phyloP scores from a whole-genome alignment of 53 echinoderm and acorn worm genomes.

The Echinometra lucunter region DNA sequence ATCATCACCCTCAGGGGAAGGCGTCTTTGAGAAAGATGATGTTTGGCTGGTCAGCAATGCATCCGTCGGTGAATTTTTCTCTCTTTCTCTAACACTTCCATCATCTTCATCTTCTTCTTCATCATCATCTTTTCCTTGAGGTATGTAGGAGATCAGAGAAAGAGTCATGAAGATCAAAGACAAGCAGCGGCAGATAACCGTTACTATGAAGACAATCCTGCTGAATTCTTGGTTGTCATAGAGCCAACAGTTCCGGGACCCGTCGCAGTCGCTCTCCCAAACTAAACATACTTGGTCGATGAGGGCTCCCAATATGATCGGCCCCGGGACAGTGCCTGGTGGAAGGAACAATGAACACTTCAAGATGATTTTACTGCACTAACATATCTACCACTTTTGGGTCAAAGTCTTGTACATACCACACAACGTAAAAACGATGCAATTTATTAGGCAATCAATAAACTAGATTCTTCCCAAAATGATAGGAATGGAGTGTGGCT shows the following conservation, averaged over 20 bases:
- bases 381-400: too few species aligned
- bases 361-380: too few species aligned
- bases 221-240: conserved; percentile 69
- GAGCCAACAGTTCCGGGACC: conserved; percentile 72
- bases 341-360: not conserved
- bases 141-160: not conserved
- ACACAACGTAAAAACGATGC: too few species aligned
- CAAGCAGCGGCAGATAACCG: conserved; percentile 10
- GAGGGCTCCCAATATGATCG: conserved; percentile 71
- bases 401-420: too few species aligned
- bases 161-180: conserved; percentile 9
- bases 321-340: conserved; percentile 78
- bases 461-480: too few species aligned
- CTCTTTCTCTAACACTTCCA: not conserved
- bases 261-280: conserved; percentile 73
- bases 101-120: conserved; percentile 3
- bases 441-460: too few species aligned
- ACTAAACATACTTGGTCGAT: conserved; percentile 76
- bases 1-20: not conserved
- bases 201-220: conserved; percentile 23
- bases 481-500: too few species aligned
- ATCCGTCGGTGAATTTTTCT: not conserved
- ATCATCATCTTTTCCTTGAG: not conserved
- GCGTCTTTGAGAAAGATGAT: not conserved
- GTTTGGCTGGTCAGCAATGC: conserved; percentile 21